A percentile compares a stretch with the other conserved stretches of the same genome.
Evolutionary conservation across 2,113 vertebrate genomes (phyloP).

Genomic region (Esox niger): DNA sequence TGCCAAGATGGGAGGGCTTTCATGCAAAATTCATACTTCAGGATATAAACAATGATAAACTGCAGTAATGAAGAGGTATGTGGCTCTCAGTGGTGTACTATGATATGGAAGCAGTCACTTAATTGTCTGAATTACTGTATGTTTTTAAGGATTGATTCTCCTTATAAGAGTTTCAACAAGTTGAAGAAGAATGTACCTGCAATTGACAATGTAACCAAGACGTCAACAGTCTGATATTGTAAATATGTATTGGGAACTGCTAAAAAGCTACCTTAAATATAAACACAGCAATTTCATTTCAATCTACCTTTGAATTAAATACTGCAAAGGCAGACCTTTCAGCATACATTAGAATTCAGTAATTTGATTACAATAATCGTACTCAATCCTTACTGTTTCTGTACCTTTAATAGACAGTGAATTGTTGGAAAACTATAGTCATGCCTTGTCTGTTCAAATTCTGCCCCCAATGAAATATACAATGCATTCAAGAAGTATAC

Average conservation of each 20-base stretch:
- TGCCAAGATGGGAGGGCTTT: slow-evolving; percentile 1
- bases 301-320: too few species aligned
- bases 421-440: slow-evolving; percentile 3
- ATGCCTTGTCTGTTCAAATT: not conserved
- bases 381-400: slow-evolving; percentile 12
- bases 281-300: too few species aligned
- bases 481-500: too few species aligned
- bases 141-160: not conserved
- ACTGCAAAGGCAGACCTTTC: not conserved
- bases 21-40: slow-evolving; percentile 33
- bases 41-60: slow-evolving; percentile 20
- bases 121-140: not conserved
- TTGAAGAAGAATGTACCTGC: too few species aligned
- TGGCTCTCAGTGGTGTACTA: not conserved
- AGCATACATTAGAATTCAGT: slow-evolving; percentile 19
- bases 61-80: slow-evolving; percentile 26
- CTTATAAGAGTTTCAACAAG: too few species aligned
- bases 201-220: too few species aligned
- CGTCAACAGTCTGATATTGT: too few species aligned
- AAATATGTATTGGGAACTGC: too few species aligned
- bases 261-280: too few species aligned
- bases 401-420: slow-evolving; percentile 2
- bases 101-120: slow-evolving; percentile 4
- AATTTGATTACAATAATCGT: slow-evolving; percentile 4
- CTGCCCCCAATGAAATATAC: not conserved